Conservation (phyloP, 2,888 invertebrate genomes). For the Salpingus planirostris region DNA sequence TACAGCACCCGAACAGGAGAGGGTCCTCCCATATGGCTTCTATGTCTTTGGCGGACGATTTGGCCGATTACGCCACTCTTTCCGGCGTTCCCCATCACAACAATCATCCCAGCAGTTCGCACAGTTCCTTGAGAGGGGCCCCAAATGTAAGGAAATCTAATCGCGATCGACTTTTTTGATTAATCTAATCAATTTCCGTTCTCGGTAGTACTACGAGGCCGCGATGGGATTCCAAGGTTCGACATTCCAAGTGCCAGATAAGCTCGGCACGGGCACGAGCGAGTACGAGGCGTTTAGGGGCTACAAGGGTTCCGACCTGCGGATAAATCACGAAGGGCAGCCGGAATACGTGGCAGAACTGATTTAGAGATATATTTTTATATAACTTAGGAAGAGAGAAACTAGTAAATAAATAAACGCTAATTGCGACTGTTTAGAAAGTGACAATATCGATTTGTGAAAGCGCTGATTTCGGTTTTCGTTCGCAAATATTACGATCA, state of each 20-base stretch:
- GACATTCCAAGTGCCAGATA: slow-evolving; percentile 62
- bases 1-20: slow-evolving; percentile 54
- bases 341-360: slow-evolving; percentile 54
- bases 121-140: slow-evolving; percentile 47
- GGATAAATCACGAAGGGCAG: slow-evolving; percentile 48
- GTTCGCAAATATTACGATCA: slow-evolving; percentile 4
- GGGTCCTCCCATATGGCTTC: slow-evolving; percentile 42
- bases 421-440: slow-evolving; percentile 17
- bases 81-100: slow-evolving; percentile 41
- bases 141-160: slow-evolving; percentile 40
- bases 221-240: slow-evolving; percentile 60
- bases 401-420: slow-evolving; percentile 5
- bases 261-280: slow-evolving; percentile 21
- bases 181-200: slow-evolving; percentile 15
- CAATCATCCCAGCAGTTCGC: slow-evolving; percentile 40
- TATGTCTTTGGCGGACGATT: slow-evolving; percentile 42
- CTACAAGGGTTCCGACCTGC: slow-evolving; percentile 42
- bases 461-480: slow-evolving; percentile 11
- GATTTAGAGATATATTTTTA: too few species aligned
- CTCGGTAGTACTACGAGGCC: slow-evolving; percentile 55
- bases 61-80: slow-evolving; percentile 58
- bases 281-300: slow-evolving; percentile 30
- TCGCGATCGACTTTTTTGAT: not conserved
- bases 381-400: too few species aligned
- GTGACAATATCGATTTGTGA: slow-evolving; percentile 17